Conservation (phyloP, 1,140 invertebrate genomes). For the Caenorhabditis brenneri region DNA sequence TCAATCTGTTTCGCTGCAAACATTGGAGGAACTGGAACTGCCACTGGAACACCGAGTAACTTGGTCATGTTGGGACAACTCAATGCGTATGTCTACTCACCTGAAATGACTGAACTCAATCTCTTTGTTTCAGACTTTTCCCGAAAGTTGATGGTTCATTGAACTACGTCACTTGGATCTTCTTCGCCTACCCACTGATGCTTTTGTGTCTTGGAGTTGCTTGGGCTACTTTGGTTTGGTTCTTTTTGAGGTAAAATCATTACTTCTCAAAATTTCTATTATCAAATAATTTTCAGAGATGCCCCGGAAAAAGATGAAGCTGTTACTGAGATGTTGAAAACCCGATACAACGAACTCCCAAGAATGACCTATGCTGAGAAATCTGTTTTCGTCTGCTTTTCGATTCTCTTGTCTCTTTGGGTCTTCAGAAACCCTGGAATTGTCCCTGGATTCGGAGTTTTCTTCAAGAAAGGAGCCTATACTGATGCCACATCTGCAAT, state of each 20-base stretch:
- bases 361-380: constrained; percentile 76
- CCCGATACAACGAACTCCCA: constrained; percentile 45
- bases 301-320: constrained; percentile 53
- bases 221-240: constrained; percentile 63
- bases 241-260: constrained; percentile 41
- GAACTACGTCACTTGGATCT: constrained; percentile 72
- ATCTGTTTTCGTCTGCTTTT: constrained; percentile 80
- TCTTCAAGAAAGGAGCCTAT: constrained; percentile 72
- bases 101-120: not conserved
- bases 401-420: constrained; percentile 82
- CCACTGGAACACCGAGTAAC: constrained; percentile 73
- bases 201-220: constrained; percentile 67
- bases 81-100: constrained; percentile 45
- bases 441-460: constrained; percentile 76
- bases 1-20: constrained; percentile 71
- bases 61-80: constrained; percentile 67
- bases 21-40: constrained; percentile 72
- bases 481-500: constrained; percentile 73
- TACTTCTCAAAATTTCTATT: not conserved
- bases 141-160: constrained; percentile 63
- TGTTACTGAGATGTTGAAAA: constrained; percentile 52
- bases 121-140: constrained; percentile 56
- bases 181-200: constrained; percentile 72
- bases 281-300: constrained; percentile 43
- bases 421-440: constrained; percentile 86